Evolutionary conservation across 1,140 invertebrate genomes (phyloP), one percentile per base, ranked within the genome.

Genomic region (Pseudomyrmex pallidus): DNA sequence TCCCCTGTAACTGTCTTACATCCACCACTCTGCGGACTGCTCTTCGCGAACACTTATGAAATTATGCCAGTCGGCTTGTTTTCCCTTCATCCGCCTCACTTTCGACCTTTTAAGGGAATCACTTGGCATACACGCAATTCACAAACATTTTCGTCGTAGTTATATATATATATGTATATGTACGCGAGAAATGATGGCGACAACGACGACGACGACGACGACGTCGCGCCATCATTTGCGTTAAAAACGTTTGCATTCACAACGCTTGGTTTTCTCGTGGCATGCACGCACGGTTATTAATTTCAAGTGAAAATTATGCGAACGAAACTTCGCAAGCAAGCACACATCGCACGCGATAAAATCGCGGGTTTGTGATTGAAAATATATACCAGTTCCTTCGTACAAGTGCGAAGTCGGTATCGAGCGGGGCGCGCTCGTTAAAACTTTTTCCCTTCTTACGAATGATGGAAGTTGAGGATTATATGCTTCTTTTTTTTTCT

Each of bases 1-100:
- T 84, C 85, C 35, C 85, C 87, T 72, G 83, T 89, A 91, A 91
- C 90, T 87, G 82, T 83, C 90, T 91, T 88, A 89, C 89, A 91
- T 90, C 85, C 88, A 84, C 86, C 78, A 82, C 90, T 86, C 61
- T 52, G 73, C 80, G 77, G 57, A 62, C 87, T 85, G 77, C 85
- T 85, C 85, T 86, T 86, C 76, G 76, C 77, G 59, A 85, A 91
- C 88, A 87, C 88, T 91, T 90, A 90, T 85, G 88, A 90, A 91
- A 91, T 90, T 91, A 91, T 86, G 66, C 83, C 62, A 83, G 57
- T 52, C 72, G 22, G 74, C 61, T 56, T 73, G 62, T 76, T 77
- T 84, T 84, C 25, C 25, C 50, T 22, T 22, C 66, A 13, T 15
- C 10, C 25, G 1, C 17, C 44, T 52, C 8, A 12, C n/a, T 46